Evolutionary conservation across 2,797 vertebrate genomes (phyloP), one percentile per base, ranked within the genome.

Genomic region (Sebastes umbrosus): DNA sequence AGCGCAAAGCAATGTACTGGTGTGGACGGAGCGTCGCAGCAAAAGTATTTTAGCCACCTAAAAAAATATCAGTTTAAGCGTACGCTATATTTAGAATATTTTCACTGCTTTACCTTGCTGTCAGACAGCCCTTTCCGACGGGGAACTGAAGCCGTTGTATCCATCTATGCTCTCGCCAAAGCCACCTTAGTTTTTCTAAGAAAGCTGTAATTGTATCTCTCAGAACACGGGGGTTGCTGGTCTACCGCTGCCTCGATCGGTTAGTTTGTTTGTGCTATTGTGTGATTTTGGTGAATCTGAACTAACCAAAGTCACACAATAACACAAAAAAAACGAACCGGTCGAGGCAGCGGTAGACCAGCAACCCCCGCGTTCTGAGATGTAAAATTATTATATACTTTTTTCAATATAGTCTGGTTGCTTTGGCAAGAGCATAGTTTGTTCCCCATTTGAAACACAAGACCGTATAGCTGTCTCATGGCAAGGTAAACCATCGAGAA

Each of bases 331-430:
- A 18, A 46, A 43, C 39, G 2, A 18, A 46, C 16, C 1, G 7
- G 43, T 46, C 3, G 0, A 46, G 43, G 43, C 43, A 46, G 7
- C 16, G 1, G 7, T 46, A 46, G 43, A 2, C 16, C 43, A 46
- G 43, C 6, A 46, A 18, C 43, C 16, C 43, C 16, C 1, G 0
- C 5, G 13, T 46, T 46, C 16, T 46, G 43, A 50, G 18, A 50
- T 0, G 3, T 50, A 50, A 50, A 0, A 2, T 2, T 50, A 50
- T 20, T 50, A 1, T 0, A 0, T 0, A 25, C 50, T 18, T 50
- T 50, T 50, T 50, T 18, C 46, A 20, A 50, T 20, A 18, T 8
- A 50, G 46, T 20, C 46, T 50, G 16, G 46, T 2, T 18, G 0
- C 18, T 50, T 50, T 50, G 46, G 18, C 8, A 8, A 50, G 46